These are phyloP conservation scores for Torymus auratus DNA, from an alignment of 2,888 invertebrate genomes.

Conservation along the genomic window DNA sequence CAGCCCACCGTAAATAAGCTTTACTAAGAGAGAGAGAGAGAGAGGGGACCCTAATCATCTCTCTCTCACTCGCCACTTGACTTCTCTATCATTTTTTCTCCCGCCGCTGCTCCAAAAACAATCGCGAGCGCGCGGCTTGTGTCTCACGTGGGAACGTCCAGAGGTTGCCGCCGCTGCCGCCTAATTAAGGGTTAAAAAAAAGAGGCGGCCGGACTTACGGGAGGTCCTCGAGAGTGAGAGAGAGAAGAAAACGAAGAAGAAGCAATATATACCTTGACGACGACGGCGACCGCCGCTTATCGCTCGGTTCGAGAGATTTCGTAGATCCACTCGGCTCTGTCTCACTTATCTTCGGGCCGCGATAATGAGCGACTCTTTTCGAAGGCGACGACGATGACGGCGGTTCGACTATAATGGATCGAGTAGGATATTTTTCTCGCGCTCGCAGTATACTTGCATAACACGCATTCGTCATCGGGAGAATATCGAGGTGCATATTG, in stretches of 20 bases:
- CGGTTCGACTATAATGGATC: neutral
- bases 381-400: neutral
- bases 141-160: too few relatives aligned
- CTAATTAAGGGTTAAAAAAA: too few relatives aligned
- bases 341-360: neutral
- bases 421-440: neutral
- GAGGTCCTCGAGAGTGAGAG: too few relatives aligned
- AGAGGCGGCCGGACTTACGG: too few relatives aligned
- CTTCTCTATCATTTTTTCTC: too few relatives aligned
- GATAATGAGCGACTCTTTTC: constrained; percentile 26
- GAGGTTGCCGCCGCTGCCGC: too few relatives aligned
- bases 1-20: neutral
- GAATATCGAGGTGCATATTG: too few relatives aligned
- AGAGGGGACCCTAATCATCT: too few relatives aligned
- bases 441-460: constrained; percentile 34
- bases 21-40: neutral
- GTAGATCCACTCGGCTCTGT: constrained; percentile 6
- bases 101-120: too few relatives aligned
- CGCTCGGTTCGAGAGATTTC: constrained; percentile 18
- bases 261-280: neutral
- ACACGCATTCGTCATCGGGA: constrained; percentile 21
- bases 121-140: too few relatives aligned
- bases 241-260: too few relatives aligned
- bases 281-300: neutral
- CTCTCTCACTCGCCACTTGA: neutral